Evolutionary conservation across 2,888 invertebrate genomes (phyloP), one percentile per base, ranked within the genome.

Genomic region (Oasisia sp.): DNA sequence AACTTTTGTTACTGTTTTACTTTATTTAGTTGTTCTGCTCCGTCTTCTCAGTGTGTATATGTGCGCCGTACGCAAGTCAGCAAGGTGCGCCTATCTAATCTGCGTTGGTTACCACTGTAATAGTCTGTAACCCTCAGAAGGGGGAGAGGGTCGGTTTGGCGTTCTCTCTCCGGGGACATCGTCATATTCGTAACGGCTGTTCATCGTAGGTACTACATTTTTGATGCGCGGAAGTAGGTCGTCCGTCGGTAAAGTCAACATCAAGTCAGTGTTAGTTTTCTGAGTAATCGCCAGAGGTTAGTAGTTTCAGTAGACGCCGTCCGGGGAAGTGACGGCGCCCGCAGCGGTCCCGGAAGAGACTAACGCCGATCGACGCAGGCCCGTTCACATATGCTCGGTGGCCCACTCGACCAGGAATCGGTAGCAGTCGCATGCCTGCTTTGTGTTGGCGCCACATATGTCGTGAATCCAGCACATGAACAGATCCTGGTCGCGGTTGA

Each of bases 391-490:
- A n/a, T 74, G 74, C 74, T 74, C 74, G 27, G 74, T 27, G 2
- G 27, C 14, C 74, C 74, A 74, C 0, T 74, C 74, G 74, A 19
- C 19, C 74, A 74, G 74, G n/a, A 19, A 74, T 1, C 74, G 74
- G 27, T 74, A 74, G n/a, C 74, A 74, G 74, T 74, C 74, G 74
- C 74, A 74, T 27, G 74, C 74, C 74, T 74, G 74, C 74, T 74
- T 74, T 7, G 1, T 74, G 74, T 74, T 74, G 27, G 74, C 74
- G 19, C 74, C 74, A 74, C 74, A 74, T 27, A 74, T 74, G 74
- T 74, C 74, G 74, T 74, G 74, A 45, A 91, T 32, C 91, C 91
- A 91, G n/a, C 91, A 91, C 91, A 91, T 91, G 91, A 91, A 91
- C 91, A 45, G 27, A n/a, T 91, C 45, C 56, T 91, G 45, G 91